Percentiles rank a stretch among this genome's conserved stretches.
phyloP scores from a whole-genome alignment of 2,113 vertebrate genomes.

The Taxidea taxus region DNA sequence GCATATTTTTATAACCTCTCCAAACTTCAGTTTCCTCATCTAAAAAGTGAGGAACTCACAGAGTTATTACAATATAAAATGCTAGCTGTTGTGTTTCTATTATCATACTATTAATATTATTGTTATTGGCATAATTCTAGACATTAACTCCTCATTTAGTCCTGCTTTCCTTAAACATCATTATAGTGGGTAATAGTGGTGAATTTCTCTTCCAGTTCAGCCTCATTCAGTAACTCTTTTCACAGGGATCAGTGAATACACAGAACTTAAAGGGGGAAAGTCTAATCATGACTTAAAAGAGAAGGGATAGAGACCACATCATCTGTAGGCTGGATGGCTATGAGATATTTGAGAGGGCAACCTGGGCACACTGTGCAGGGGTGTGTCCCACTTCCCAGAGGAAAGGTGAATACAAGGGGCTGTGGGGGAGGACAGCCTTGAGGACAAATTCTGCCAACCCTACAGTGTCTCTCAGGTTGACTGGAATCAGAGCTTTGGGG shows the following conservation, averaged over 20 bases:
- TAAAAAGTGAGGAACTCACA: background rate
- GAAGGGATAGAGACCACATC: background rate
- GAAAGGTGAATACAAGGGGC: rapidly evolving
- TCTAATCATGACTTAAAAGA: background rate
- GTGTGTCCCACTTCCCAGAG: background rate
- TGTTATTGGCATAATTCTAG: background rate
- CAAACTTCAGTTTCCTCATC: background rate
- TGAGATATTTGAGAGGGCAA: background rate
- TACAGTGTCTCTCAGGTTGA: background rate
- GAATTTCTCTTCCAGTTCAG: background rate
- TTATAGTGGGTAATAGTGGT: background rate
- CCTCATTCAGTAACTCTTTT: background rate
- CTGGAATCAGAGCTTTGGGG: background rate
- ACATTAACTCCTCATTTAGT: background rate
- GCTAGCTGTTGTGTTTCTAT: background rate
- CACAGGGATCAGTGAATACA: background rate
- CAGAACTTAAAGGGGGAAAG: background rate
- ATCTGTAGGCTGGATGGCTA: background rate
- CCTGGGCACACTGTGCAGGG: background rate
- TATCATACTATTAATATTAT: background rate
- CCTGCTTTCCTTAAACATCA: background rate
- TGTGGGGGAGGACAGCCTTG: background rate
- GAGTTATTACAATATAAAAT: background rate
- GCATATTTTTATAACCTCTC: background rate
- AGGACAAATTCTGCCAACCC: background rate